Percentiles rank a stretch among this genome's conserved stretches.
Evolutionary conservation across 2,113 vertebrate genomes (phyloP).

Genomic region (Heterocephalus glaber): DNA sequence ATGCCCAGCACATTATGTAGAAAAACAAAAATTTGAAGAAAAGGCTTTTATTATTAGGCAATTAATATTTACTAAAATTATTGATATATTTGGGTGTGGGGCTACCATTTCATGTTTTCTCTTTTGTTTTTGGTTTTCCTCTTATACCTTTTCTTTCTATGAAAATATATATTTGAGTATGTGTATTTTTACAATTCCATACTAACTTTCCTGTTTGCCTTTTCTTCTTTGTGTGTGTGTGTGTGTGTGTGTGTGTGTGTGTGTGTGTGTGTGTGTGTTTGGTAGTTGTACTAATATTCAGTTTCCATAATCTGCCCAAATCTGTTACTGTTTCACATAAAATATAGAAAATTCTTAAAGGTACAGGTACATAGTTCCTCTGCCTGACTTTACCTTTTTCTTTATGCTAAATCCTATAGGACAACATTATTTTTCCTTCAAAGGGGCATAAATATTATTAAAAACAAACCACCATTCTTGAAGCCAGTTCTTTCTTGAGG

Average conservation of each 20-base stretch:
- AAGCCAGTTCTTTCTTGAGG: not conserved
- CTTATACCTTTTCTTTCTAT: not conserved
- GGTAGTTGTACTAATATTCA: not conserved
- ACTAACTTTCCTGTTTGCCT: not conserved
- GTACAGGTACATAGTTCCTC: not conserved
- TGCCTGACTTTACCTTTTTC: not conserved
- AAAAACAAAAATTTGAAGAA: not conserved
- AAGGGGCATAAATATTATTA: not conserved
- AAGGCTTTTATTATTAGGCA: not conserved
- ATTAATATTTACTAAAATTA: not conserved
- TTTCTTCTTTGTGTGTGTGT: too few species aligned
- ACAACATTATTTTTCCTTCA: not conserved
- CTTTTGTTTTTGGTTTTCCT: not conserved
- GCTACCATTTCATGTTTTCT: conserved; percentile 10
- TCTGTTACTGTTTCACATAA: not conserved
- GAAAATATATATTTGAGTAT: not conserved
- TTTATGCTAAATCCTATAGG: not conserved
- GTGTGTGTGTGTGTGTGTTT: not conserved
- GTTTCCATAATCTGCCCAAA: not conserved
- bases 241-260: not conserved
- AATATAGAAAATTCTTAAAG: not conserved
- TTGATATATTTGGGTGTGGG: not conserved
- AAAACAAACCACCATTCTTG: not conserved
- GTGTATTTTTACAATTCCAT: not conserved
- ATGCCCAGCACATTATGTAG: not conserved